phyloP scores from a whole-genome alignment of 2,888 invertebrate genomes.

The Parascotia fuliginaria region DNA sequence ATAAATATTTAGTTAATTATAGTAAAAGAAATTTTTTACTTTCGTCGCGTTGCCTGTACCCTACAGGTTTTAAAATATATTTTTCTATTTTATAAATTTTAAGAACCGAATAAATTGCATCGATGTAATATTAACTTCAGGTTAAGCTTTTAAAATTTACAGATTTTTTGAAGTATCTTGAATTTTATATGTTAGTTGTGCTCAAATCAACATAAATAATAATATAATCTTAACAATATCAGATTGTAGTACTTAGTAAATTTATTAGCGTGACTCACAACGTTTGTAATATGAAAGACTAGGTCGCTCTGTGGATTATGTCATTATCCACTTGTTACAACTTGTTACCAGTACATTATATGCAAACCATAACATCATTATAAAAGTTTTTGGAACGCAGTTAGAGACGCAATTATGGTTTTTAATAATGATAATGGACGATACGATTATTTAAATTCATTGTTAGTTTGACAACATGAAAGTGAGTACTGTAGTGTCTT shows the following conservation, averaged over 20 bases:
- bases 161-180: too few relatives aligned
- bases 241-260: slow-evolving; percentile 49
- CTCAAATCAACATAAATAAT: slow-evolving; percentile 17
- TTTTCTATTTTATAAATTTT: too few relatives aligned
- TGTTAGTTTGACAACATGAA: neutral
- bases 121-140: too few relatives aligned
- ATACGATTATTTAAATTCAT: neutral
- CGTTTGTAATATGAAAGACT: slow-evolving; percentile 60
- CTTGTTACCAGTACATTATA: too few relatives aligned
- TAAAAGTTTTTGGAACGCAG: slow-evolving; percentile 47
- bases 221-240: slow-evolving; percentile 38
- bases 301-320: slow-evolving; percentile 65
- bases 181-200: too few relatives aligned
- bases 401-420: slow-evolving; percentile 40
- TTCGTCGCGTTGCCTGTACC: too few relatives aligned
- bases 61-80: too few relatives aligned
- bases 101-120: too few relatives aligned
- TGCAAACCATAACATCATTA: slow-evolving; percentile 54
- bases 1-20: too few relatives aligned
- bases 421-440: slow-evolving; percentile 3
- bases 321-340: slow-evolving; percentile 70
- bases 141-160: too few relatives aligned
- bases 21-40: too few relatives aligned
- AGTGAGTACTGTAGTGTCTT: too few relatives aligned
- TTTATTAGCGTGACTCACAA: slow-evolving; percentile 67